These are phyloP conservation scores for Lota lota DNA, from an alignment of 2,113 vertebrate species.

Conservation along the genomic window DNA sequence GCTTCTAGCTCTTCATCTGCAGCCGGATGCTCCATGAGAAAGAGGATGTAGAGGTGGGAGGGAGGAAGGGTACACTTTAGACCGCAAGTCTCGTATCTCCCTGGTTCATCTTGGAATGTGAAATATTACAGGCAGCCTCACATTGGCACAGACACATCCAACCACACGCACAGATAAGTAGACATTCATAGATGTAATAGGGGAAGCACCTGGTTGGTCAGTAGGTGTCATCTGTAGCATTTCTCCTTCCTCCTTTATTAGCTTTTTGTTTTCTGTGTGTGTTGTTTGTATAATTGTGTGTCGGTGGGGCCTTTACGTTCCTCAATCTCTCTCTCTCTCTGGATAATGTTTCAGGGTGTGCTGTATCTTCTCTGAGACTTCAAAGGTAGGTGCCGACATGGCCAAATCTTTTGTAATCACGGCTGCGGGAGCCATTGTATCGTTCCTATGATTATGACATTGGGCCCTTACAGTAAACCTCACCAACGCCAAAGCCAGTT, in stretches of 20 bases:
- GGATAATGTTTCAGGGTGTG: slow-evolving; percentile 52
- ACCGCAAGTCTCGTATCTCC: no score
- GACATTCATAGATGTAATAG: no score
- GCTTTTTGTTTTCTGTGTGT: slow-evolving; percentile 18
- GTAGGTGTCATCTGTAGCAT: no score
- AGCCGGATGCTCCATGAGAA: slow-evolving; percentile 12
- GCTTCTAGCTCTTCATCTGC: slow-evolving; percentile 46
- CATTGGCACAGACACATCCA: no score
- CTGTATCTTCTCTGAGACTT: slow-evolving; percentile 53
- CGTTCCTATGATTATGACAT: slow-evolving; percentile 65
- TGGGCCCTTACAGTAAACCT: slow-evolving; percentile 65
- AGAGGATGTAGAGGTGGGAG: no score
- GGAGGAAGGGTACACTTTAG: no score
- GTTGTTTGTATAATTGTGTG: slow-evolving; percentile 15
- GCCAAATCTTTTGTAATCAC: slow-evolving; percentile 67
- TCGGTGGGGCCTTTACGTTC: slow-evolving; percentile 3
- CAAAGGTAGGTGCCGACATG: slow-evolving; percentile 43
- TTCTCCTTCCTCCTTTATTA: slow-evolving; percentile 15
- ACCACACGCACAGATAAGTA: no score
- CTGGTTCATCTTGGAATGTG: no score
- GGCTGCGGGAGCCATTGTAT: slow-evolving; percentile 58
- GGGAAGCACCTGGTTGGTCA: no score
- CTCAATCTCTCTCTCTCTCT: slow-evolving; percentile 42
- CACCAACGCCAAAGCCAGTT: slow-evolving; percentile 64
- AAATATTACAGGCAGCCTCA: no score